phyloP scores from a whole-genome alignment of 2,888 invertebrate species.

The Barypeithes pellucidus region DNA sequence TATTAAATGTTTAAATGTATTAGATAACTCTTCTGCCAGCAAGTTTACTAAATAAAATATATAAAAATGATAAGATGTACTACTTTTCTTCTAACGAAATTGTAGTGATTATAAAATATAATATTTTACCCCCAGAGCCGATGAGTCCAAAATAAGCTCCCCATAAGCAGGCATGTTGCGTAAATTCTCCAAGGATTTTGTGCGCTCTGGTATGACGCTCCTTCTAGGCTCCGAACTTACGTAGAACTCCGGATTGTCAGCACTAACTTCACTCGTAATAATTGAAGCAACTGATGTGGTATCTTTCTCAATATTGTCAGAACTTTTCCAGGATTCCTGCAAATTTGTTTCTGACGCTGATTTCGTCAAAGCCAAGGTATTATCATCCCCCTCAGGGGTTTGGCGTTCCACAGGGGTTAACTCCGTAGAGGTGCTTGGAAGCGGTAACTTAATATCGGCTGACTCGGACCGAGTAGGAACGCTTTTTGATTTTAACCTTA shows the following conservation, averaged over 20 bases:
- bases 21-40: background rate
- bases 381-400: slow-evolving; percentile 63
- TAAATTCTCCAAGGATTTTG: slow-evolving; percentile 66
- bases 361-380: slow-evolving; percentile 60
- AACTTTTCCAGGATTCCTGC: slow-evolving; percentile 64
- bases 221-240: slow-evolving; percentile 50
- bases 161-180: slow-evolving; percentile 69
- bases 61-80: no score
- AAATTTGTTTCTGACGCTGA: slow-evolving; percentile 66
- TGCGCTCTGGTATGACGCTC: slow-evolving; percentile 57
- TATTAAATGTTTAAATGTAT: background rate
- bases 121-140: slow-evolving; percentile 60
- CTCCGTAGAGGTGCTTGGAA: slow-evolving; percentile 57
- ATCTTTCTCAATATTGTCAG: slow-evolving; percentile 61
- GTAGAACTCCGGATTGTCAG: slow-evolving; percentile 56
- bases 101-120: background rate
- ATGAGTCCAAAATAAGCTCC: slow-evolving; percentile 66
- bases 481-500: slow-evolving; percentile 60
- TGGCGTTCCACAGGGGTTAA: slow-evolving; percentile 58
- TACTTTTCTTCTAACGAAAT: background rate
- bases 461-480: slow-evolving; percentile 44
- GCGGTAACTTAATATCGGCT: slow-evolving; percentile 54
- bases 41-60: no score
- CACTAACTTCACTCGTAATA: slow-evolving; percentile 53
- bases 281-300: slow-evolving; percentile 44